phyloP scores from a whole-genome alignment of 2,113 vertebrate species.

The Scomber japonicus region DNA sequence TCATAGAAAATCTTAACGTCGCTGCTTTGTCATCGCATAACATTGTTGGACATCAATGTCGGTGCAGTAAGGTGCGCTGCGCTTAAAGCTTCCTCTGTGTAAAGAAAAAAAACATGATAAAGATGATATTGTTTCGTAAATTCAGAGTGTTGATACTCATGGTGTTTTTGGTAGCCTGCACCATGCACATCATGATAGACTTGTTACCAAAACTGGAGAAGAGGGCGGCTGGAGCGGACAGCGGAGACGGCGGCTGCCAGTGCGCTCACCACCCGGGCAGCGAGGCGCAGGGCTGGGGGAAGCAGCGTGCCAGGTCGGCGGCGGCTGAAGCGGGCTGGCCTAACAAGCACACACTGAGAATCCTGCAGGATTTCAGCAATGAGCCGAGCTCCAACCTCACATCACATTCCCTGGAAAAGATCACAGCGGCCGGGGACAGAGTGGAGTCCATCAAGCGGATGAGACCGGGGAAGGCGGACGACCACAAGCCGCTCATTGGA shows the following conservation, averaged over 20 bases:
- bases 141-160: conserved; percentile 92
- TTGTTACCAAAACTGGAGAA: conserved; percentile 92
- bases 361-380: conserved; percentile 94
- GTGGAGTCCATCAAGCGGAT: conserved; percentile 61
- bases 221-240: conserved; percentile 79
- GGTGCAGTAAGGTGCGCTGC: conserved; percentile 54
- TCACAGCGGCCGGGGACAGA: conserved; percentile 71
- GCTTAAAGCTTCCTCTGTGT: conserved; percentile 19
- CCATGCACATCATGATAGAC: conserved; percentile 95
- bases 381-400: conserved; percentile 92
- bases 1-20: conserved; percentile 48
- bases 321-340: conserved; percentile 89
- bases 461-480: conserved; percentile 57
- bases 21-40: conserved; percentile 57
- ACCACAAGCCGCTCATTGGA: conserved; percentile 78
- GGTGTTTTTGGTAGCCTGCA: conserved; percentile 93
- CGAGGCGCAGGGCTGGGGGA: conserved; percentile 80
- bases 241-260: conserved; percentile 85
- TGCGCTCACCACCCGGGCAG: conserved; percentile 85
- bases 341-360: conserved; percentile 92
- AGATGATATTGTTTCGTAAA: conserved; percentile 92
- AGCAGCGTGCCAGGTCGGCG: conserved; percentile 77
- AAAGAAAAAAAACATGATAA: conserved; percentile 60
- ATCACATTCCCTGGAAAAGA: conserved; percentile 90
- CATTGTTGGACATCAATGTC: conserved; percentile 59